Conservation (phyloP, 2,888 invertebrate species). For the Tachystola acroxantha region DNA sequence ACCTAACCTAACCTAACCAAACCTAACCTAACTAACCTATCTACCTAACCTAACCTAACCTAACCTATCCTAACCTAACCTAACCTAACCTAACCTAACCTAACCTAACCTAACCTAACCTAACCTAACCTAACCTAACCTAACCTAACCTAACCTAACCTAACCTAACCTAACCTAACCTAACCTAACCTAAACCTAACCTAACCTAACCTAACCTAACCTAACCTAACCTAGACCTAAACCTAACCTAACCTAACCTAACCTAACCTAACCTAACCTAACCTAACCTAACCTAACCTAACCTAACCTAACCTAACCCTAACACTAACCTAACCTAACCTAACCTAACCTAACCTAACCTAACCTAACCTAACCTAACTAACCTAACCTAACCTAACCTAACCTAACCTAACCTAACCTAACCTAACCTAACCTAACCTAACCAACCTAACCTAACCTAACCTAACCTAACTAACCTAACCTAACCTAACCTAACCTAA, state of each 20-base stretch:
- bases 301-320: constrained; percentile 10
- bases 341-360: constrained; percentile 11
- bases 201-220: constrained; percentile 11
- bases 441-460: constrained; percentile 11
- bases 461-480: constrained; percentile 11
- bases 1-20: constrained; percentile 11
- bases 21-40: constrained; percentile 11
- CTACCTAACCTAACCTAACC: constrained; percentile 11
- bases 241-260: constrained; percentile 11
- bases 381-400: constrained; percentile 11
- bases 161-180: constrained; percentile 11
- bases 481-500: constrained; percentile 10
- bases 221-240: constrained; percentile 10
- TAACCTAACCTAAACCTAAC: constrained; percentile 12
- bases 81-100: constrained; percentile 11
- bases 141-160: constrained; percentile 9
- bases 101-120: constrained; percentile 11
- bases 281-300: constrained; percentile 9
- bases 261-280: constrained; percentile 11
- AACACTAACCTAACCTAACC: constrained; percentile 12
- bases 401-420: constrained; percentile 11
- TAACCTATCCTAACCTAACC: constrained; percentile 11
- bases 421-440: constrained; percentile 11
- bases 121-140: constrained; percentile 11
- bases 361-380: constrained; percentile 11